Evolutionary conservation across 1,140 invertebrate genomes (phyloP).

Genomic region (Leguminivora glycinivorella): DNA sequence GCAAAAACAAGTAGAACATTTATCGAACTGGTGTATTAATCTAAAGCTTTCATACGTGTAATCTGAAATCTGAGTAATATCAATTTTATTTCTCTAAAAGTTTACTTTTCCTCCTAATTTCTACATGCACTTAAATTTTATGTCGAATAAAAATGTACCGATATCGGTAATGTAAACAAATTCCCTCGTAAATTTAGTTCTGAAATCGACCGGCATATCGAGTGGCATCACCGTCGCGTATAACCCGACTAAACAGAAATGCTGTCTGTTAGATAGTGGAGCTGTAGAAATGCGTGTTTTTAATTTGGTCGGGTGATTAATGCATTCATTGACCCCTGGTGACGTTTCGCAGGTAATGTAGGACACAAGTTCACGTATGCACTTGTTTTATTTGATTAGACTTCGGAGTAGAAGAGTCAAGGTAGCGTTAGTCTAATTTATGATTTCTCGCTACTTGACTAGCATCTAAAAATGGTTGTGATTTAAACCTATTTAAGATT

Average conservation of each 20-base stretch:
- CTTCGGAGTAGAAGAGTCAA: not conserved
- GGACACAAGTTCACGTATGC: conserved; percentile 25
- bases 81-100: not conserved
- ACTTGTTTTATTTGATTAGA: conserved; percentile 6
- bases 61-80: not conserved
- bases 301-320: conserved; percentile 37
- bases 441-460: not conserved
- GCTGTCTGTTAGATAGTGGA: not conserved
- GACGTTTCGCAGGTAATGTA: conserved; percentile 33
- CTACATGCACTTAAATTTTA: not conserved
- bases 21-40: not conserved
- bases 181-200: conserved; percentile 30
- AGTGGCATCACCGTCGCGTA: conserved; percentile 37
- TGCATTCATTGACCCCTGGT: conserved; percentile 53
- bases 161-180: conserved; percentile 30
- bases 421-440: not conserved
- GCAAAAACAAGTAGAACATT: not conserved
- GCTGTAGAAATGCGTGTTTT: conserved; percentile 28
- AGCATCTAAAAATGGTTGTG: too few relatives aligned
- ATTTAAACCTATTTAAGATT: too few relatives aligned
- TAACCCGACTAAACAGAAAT: conserved; percentile 45
- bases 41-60: not conserved
- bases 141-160: not conserved
- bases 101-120: conserved; percentile 3
- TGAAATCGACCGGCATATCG: not conserved